Base-by-base conservation (phyloP, 2,797 vertebrate genomes). In the Percopsis omiscomaycus region DNA sequence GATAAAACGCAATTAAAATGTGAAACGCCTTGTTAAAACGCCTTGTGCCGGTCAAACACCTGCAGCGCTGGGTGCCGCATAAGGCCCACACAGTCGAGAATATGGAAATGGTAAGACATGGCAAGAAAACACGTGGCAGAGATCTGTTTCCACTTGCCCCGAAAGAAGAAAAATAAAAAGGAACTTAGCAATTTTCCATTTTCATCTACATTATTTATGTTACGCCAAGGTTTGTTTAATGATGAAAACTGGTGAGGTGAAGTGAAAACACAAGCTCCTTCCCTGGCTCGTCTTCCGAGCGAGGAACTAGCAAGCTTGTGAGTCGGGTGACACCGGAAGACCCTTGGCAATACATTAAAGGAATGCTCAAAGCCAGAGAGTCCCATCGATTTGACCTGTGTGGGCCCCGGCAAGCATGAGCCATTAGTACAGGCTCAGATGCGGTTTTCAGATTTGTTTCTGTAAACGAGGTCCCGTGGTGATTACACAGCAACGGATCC, bases 321-420 rank as follows among this genome's bases (percentile, higher is more conserved):
- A 90, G 91, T 88, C 86, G 87, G 87, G 73, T 69, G 58, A 83
- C 86, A 78, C 85, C 84, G 84, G 82, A 85, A 83, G 88, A 90
- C 86, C 86, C 84, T 84, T 89, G 89, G 90, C 88, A 89, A 86
- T 83, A 81, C 83, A 88, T 90, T 82, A 89, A 75, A 86, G 73
- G 82, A 81, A 71, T 74, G 77, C 80, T 88, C 75, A 85, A 83
- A 86, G 87, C 84, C 59, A 77, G 80, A 87, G 86, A 79, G 81
- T 73, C 81, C 73, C 86, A 90, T 90, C 77, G 90, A 91, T 92
- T 86, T 91, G 91, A 92, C 91, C 91, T 89, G 85, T 86, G 89
- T 91, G 87, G 90, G 89, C 86, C 86, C 37, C 84, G 10, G 55
- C 85, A 82, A 90, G 87, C 75, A 69, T 71, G 77, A 90, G 88